phyloP scores from a whole-genome alignment of 2,113 vertebrate genomes.

The Phocoena phocoena region DNA sequence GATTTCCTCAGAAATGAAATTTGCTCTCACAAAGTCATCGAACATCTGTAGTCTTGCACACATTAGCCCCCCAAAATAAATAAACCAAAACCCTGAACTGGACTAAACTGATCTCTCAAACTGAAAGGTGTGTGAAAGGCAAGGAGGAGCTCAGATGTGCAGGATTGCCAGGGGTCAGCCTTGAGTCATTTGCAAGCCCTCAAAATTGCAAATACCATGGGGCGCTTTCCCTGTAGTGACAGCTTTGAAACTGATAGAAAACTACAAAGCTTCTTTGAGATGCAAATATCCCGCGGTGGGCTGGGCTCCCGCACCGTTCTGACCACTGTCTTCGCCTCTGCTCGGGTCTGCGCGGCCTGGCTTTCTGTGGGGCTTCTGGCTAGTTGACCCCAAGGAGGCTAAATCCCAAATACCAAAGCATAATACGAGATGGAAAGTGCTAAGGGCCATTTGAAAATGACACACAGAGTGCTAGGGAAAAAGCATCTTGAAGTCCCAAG shows the following conservation, averaged over 20 bases:
- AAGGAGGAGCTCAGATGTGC: neutral
- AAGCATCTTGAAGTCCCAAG: neutral
- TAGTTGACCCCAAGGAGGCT: neutral
- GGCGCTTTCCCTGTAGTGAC: neutral
- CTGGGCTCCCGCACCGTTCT: neutral
- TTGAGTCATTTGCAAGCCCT: neutral
- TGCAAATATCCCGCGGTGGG: neutral
- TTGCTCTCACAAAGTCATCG: neutral
- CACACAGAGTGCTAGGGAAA: neutral
- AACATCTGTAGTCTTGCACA: neutral
- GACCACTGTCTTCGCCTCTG: neutral
- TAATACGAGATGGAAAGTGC: neutral
- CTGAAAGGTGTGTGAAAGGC: neutral
- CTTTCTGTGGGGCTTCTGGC: neutral
- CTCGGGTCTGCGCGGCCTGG: neutral
- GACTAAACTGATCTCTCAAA: neutral
- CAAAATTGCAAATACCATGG: neutral
- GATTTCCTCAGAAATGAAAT: neutral
- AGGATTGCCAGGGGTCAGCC: neutral
- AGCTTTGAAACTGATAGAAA: slow-evolving; percentile 12
- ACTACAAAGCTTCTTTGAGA: slow-evolving; percentile 52
- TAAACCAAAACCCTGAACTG: neutral
- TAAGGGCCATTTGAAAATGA: neutral
- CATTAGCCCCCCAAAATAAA: neutral
- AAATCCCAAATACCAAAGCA: neutral